Evolutionary conservation across 2,113 vertebrate species (phyloP), one percentile per base, ranked within the genome.

Genomic region (Mormyrus lacerda): DNA sequence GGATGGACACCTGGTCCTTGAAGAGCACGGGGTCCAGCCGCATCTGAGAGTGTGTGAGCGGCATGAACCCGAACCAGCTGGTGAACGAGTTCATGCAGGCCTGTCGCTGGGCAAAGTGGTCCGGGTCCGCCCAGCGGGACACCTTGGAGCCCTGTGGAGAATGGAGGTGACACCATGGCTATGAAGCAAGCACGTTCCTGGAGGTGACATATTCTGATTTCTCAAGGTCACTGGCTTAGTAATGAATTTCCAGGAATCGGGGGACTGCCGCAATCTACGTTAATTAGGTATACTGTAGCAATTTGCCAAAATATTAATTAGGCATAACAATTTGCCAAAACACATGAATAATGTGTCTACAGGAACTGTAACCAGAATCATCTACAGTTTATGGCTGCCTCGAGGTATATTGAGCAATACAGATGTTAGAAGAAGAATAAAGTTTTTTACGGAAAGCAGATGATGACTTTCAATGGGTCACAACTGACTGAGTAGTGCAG

Each of bases 81-180:
- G 92, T 92, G 93, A 96, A 96, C 88, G 93, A 92, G 87, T 95
- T 96, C 94, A 95, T 96, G 92, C 96, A 96, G 89, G 94, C 95
- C 95, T 96, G 96, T 0, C 96, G 94, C 94, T 96, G 96, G 45
- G 96, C 91, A 3, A 96, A 96, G 92, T 96, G 96, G 93, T 96
- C 96, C 0, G 96, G 96, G 93, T 96, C 96, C 19, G 96, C 96
- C 96, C 96, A 96, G 3, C 95, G 95, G 8, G 96, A 96, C 0
- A 94, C 91, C 91, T 95, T 96, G 47, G 95, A 95, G 84, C 95
- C 95, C 96, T 96, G 85, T 11, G 88, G 85, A 87, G 85, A 83
- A 47, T 11, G 27, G 65, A 85, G 90, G 19, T 39, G 35, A 79
- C 13, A 42, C 15, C 35, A 69, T 1, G 21, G 42, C 44, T 11